Base-by-base conservation (phyloP, 2,113 vertebrate genomes). In the Pachypanchax playfairii region DNA sequence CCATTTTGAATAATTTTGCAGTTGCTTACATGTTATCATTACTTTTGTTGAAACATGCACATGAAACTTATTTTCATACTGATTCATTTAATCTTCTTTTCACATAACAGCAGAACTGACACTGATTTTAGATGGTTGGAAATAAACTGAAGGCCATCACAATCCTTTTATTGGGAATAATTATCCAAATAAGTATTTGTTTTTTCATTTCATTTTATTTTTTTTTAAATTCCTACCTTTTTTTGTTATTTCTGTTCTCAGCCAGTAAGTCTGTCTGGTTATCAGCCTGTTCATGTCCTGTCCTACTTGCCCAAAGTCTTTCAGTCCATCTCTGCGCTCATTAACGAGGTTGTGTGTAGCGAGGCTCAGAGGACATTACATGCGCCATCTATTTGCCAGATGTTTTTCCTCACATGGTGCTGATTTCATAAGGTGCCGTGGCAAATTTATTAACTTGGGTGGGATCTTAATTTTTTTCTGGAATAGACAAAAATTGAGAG, bases 361-460 rank as follows among this genome's bases (percentile, higher is more conserved):
- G 78, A 79, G 83, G 91, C 92, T 91, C 79, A 53, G 78, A 83
- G 8, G 64, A 87, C 84, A 87, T 94, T 93, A 92, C 85, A 87
- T 69, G 92, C 89, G 24, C 58, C 73, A 86, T 71, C 86, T 86
- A 73, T 87, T 92, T 73, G 83, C 91, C 94, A 91, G 92, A 93
- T 91, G 92, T 88, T 91, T 77, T 85, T 89, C 73, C 90, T 91
- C 86, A 88, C 80, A 39, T 62, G 59, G 77, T 77, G 79, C 80
- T 57, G 85, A 86, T 90, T 93, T 92, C 90, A 85, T 87, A 90
- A 93, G 88, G 89, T 79, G 61, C 75, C 67, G 84, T 90, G 90
- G 92, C 88, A 82, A 90, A 79, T 82, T 86, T 91, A 88, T 91
- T 88, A 90, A 58, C 74, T 87, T 90, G 61, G 79, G 58, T 79